These are phyloP conservation scores for Meteorus sp. DNA, from an alignment of 1,140 invertebrate species.

Conservation along the genomic window DNA sequence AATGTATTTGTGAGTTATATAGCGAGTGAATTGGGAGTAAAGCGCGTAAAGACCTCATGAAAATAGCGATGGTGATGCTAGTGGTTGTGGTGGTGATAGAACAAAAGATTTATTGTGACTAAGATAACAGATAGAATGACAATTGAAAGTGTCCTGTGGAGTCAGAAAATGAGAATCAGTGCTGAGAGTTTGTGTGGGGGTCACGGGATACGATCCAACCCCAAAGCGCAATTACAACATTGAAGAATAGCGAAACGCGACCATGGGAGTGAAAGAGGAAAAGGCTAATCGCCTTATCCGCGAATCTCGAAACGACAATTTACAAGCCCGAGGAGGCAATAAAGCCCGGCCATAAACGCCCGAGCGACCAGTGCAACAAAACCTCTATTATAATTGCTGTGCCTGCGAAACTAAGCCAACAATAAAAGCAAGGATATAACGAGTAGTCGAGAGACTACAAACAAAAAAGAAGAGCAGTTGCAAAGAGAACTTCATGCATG, in stretches of 20 bases:
- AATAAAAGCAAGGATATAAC: background rate
- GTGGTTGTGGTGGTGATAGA: too few species aligned
- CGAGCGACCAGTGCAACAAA: constrained; percentile 20
- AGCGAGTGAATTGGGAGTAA: too few species aligned
- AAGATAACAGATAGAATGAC: background rate
- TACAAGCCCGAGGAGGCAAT: constrained; percentile 24
- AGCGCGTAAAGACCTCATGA: too few species aligned
- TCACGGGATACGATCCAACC: background rate
- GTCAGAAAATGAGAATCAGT: too few species aligned
- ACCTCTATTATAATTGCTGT: constrained; percentile 21
- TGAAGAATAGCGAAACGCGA: background rate
- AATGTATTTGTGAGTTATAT: too few species aligned
- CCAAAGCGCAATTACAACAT: background rate
- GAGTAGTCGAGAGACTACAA: too few species aligned
- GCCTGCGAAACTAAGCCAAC: constrained; percentile 11
- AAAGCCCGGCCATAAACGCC: constrained; percentile 22
- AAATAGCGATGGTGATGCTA: too few species aligned
- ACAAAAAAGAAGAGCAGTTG: too few species aligned
- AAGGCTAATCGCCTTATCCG: constrained; percentile 29
- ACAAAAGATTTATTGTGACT: too few species aligned
- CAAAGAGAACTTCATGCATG: background rate
- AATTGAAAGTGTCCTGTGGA: background rate
- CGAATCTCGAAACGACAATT: constrained; percentile 27
- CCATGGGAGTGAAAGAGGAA: constrained; percentile 11
- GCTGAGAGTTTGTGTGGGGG: background rate